Percentiles rank a stretch among this genome's conserved stretches.
Conservation (phyloP, 2,797 vertebrate species). For the Pangasius djambal region DNA sequence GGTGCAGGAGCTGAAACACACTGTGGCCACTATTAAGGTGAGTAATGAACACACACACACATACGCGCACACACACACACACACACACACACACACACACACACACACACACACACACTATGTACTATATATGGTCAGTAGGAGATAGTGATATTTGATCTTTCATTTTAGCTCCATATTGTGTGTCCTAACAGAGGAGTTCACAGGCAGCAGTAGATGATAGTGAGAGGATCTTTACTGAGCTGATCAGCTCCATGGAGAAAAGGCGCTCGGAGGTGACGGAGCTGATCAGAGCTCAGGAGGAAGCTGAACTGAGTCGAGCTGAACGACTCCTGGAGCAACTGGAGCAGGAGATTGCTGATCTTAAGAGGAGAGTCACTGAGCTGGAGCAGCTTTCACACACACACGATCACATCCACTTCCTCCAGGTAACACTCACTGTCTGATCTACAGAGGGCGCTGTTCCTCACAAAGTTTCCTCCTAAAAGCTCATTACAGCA, state of each 20-base stretch:
- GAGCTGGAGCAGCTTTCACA: neutral
- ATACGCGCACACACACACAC: neutral
- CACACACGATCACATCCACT: neutral
- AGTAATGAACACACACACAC: neutral
- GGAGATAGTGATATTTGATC: no score
- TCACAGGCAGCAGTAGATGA: neutral
- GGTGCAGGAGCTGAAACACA: neutral
- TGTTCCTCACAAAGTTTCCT: neutral
- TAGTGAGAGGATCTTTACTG: neutral
- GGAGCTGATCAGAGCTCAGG: no score
- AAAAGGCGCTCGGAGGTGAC: no score
- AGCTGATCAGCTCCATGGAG: no score
- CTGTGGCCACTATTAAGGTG: neutral
- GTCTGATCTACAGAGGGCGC: neutral
- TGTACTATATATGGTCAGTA: neutral
- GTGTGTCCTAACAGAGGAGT: neutral
- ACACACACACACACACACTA: neutral
- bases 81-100: no score
- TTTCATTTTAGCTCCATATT: neutral
- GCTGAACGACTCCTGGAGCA: neutral
- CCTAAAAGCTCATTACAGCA: neutral
- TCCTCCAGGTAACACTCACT: conserved; percentile 13
- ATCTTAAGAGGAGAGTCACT: neutral
- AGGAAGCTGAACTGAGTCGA: no score
- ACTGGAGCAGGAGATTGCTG: neutral